Base-by-base conservation (phyloP, 2,888 invertebrate species). In the Xestoiulus laeticollis region DNA sequence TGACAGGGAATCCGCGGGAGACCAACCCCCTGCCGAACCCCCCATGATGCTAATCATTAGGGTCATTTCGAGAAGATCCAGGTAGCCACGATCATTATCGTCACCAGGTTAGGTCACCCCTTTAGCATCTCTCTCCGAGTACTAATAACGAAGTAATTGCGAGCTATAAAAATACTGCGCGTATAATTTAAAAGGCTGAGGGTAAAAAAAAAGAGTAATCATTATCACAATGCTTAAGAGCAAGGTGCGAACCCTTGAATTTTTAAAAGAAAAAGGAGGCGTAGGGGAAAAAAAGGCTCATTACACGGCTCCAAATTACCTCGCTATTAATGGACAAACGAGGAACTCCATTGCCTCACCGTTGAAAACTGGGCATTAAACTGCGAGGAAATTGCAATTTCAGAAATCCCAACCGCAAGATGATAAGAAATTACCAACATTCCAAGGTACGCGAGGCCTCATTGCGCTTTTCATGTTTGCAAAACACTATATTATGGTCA, bases 321-420 rank as follows among this genome's bases (percentile, higher is more conserved):
- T 68, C 68, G 68, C 68, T n/a, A 68, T 68, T 68, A 68, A 68
- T n/a, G 68, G 68, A 68, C 68, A 68, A 68, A 68, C 68, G 68
- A 68, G 68, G 68, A 68, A 68, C 68, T 68, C 26, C 26, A 26
- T 59, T 68, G 48, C 48, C 48, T 38, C 38, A 19, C 48, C 48
- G 48, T 4, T 48, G 22, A 59, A 68, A 68, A 68, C 48, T 48
- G 48, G 48, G 14, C 48, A 48, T 48, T 48, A 48, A 48, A 48
- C 68, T 68, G 68, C 68, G 26, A 19, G 3, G n/a, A 59, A 59
- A 59, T 68, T 26, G 68, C 26, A 68, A 26, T 26, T 26, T 68
- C 68, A n/a, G 68, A 12, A 26, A 68, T 26, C 68, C 68, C 2
- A 68, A 68, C 68, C 68, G 68, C 68, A 26, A 68, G 26, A n/a